phyloP scores from a whole-genome alignment of 1,140 invertebrate genomes.

The Calephelis nemesis region DNA sequence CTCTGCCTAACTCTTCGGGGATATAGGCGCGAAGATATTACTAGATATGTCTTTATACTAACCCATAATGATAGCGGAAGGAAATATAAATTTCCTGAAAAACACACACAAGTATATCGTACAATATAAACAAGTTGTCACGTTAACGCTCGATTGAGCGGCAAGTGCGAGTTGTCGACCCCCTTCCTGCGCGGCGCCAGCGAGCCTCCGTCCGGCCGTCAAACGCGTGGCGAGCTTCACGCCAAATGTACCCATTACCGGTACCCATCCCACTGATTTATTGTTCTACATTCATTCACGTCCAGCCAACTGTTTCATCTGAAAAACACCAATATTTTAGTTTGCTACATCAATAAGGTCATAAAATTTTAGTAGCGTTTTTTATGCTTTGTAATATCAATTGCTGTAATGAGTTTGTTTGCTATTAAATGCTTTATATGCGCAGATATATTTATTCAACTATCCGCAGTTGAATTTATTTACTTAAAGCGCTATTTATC shows the following conservation, averaged over 20 bases:
- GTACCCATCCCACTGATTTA: conserved; percentile 36
- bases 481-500: too few species aligned
- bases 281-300: conserved; percentile 42
- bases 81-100: not conserved
- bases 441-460: too few species aligned
- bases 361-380: too few species aligned
- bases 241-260: conserved; percentile 49
- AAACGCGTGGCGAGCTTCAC: conserved; percentile 38
- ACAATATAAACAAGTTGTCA: conserved; percentile 27
- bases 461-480: too few species aligned
- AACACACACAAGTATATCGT: not conserved
- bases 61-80: not conserved
- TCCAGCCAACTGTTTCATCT: conserved; percentile 6
- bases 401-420: too few species aligned
- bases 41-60: too few species aligned
- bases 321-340: conserved; percentile 7
- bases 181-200: conserved; percentile 55
- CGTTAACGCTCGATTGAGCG: conserved; percentile 62
- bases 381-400: too few species aligned
- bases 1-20: too few species aligned
- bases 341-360: not conserved
- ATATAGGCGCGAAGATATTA: too few species aligned
- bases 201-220: conserved; percentile 55
- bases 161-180: conserved; percentile 54
- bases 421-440: too few species aligned